phyloP scores from a whole-genome alignment of 23 tunicate genomes.

The Halocynthia aurantium region DNA sequence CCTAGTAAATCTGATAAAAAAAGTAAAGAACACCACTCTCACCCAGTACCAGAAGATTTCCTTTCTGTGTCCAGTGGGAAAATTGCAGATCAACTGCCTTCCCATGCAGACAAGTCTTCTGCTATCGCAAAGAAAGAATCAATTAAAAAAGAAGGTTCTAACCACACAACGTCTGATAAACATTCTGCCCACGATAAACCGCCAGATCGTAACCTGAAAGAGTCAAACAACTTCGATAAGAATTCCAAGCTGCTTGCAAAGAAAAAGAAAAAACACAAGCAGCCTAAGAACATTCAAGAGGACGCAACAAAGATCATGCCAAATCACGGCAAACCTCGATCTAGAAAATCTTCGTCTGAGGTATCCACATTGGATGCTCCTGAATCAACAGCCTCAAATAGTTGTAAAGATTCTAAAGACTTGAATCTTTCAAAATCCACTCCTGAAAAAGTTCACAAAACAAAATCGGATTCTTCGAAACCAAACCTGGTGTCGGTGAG shows the following conservation, averaged over 20 bases:
- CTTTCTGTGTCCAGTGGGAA: no score
- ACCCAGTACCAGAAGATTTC: conserved; percentile 9
- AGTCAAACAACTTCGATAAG: no score
- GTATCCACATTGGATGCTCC: not conserved
- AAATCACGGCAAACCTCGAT: not conserved
- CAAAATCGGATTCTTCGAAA: conserved; percentile 9
- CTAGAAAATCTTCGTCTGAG: not conserved
- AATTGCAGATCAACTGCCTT: no score
- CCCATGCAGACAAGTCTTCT: no score
- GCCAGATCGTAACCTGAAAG: no score
- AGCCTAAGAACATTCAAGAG: conserved; percentile 9
- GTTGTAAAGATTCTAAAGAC: not conserved
- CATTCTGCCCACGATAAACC: no score
- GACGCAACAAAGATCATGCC: not conserved
- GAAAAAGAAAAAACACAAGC: conserved; percentile 29
- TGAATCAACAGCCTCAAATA: not conserved
- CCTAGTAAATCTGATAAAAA: conserved; percentile 10
- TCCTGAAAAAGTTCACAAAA: not conserved
- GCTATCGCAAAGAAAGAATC: not conserved
- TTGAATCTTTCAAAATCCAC: not conserved
- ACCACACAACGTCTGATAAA: no score
- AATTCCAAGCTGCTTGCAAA: not conserved
- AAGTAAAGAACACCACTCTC: conserved; percentile 29
- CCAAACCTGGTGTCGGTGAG: not conserved
- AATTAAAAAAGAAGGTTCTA: conserved; percentile 36